Evolutionary conservation across 2,888 invertebrate species (phyloP), one percentile per base, ranked within the genome.

Genomic region (Rotaria magnacalcarata): DNA sequence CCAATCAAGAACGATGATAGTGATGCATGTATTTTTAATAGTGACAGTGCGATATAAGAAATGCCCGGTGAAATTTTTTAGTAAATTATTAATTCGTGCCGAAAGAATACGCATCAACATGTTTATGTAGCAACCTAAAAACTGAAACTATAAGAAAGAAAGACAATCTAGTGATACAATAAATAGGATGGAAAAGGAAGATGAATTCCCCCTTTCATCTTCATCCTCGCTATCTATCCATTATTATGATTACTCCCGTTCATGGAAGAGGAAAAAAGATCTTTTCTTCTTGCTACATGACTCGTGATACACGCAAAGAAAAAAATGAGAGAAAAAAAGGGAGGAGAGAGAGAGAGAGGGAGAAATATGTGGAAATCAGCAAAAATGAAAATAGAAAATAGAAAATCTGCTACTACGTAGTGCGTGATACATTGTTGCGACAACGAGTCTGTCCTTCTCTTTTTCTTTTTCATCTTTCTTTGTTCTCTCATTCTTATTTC

Each of bases 371-470:
- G 67, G 67, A 67, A 67, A 67, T 67, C 34, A 67, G 34, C 67
- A 67, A 67, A 67, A 67, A 34, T 67, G 67, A 67, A 67, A 67
- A 67, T 34, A 34, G 3, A 67, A 67, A 67, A 67, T 67, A 67
- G 34, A 34, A 67, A 67, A 67, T 67, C 67, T 34, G 34, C 67
- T 67, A 67, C 67, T 67, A 67, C 67, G 34, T 67, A 27, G 67
- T 67, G 34, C 34, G 34, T 67, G 27, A 67, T 67, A 67, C 41
- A 67, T 67, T n/a, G 60, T 27, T 67, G 67, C 34, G 27, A 16
- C 52, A 52, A 52, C 67, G 14, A 34, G 67, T 41, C 67, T 67
- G 67, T 34, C 34, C 34, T 67, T 67, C 34, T 67, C 67, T 34
- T 19, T 67, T 67, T 67, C 67, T 34, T 67, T 34, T 34, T 67